Base-by-base conservation (phyloP, 2,113 vertebrate species). In the Atrichornis clamosus region DNA sequence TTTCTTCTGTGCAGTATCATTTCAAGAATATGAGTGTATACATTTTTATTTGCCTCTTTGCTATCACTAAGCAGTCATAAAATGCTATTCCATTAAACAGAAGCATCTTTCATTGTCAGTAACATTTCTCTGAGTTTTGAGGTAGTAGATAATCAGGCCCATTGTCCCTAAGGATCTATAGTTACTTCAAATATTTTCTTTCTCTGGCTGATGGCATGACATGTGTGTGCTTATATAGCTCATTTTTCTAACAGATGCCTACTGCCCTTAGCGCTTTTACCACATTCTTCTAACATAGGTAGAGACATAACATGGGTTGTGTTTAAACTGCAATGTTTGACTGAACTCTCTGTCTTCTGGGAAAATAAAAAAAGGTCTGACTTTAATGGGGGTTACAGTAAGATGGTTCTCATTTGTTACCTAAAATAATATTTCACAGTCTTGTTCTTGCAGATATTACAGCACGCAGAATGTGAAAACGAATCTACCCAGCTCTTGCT, bases 381-480 rank as follows among this genome's bases (percentile, higher is more conserved):
- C 87, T 92, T 95, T 84, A 75, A 46, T 95, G 67, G 26, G 15
- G 42, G 47, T 94, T 95, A 69, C 24, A 84, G 26, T 44, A 9
- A 63, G 41, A 78, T 84, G 23, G 13, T 88, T 94, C 68, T 96
- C 53, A 80, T 87, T 90, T 94, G 15, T 65, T 93, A 83, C 37
- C 55, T 92, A 91, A 95, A 88, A 95, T 91, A 95, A 75, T 95
- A 86, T 81, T 95, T 76, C 46, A 80, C 65, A 89, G 21, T 52
- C 75, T 89, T 97, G 28, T 95, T 93, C 59, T 77, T 84, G 87
- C 30, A 91, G 84, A 87, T 93, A 67, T 33, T 85, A 89, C 50
- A 94, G 62, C 62, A 93, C 35, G 44, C 10, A 89, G 52, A 96
- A 95, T 86, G 69, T 86, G 49, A 79, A 93, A 96, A 89, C 67